These are phyloP conservation scores for Burhinus oedicnemus DNA, from an alignment of 2,113 vertebrate species.

Conservation along the genomic window DNA sequence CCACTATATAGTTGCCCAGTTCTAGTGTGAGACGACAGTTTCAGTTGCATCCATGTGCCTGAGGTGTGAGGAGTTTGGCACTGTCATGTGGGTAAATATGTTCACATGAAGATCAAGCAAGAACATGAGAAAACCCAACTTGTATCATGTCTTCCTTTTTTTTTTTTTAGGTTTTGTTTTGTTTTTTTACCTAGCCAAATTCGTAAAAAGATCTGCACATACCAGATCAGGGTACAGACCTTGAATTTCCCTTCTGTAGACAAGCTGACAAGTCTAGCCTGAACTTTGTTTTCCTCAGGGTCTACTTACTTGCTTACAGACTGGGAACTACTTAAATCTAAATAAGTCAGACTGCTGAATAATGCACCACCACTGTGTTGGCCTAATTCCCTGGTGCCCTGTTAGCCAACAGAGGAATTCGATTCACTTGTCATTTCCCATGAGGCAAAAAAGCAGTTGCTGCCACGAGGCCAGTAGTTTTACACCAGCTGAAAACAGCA, in stretches of 20 bases:
- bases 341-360: not conserved
- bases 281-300: constrained; percentile 10
- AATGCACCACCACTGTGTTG: not conserved
- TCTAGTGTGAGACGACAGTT: not conserved
- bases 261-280: not conserved
- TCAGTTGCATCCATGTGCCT: not conserved
- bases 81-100: not conserved
- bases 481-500: not conserved
- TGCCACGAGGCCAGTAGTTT: not conserved
- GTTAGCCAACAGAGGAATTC: not conserved
- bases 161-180: not conserved
- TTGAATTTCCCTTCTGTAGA: not conserved
- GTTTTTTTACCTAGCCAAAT: not conserved
- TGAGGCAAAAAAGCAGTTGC: not conserved
- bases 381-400: not conserved
- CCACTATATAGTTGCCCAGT: not conserved
- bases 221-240: not conserved
- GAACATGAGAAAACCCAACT: not conserved
- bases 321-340: not conserved
- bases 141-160: not conserved
- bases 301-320: not conserved
- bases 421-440: not conserved
- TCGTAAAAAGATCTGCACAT: not conserved
- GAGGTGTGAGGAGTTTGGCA: accelerated
- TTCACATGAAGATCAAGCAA: not conserved